phyloP scores from a whole-genome alignment of 2,113 vertebrate species.

The Axis porcinus region DNA sequence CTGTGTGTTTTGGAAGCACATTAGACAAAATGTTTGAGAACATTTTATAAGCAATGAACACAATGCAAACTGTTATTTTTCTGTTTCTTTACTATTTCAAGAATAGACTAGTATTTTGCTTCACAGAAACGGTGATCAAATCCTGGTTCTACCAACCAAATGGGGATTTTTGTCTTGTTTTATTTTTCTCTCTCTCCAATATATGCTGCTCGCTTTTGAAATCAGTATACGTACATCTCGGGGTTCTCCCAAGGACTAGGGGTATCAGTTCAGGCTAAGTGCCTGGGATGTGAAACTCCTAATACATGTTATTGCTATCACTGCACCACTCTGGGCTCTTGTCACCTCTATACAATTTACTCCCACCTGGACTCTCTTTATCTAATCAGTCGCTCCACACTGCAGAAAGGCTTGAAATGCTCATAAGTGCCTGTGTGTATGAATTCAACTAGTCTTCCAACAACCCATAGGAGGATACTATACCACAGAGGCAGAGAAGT shows the following conservation, averaged over 20 bases:
- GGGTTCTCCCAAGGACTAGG: neutral
- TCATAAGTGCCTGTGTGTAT: neutral
- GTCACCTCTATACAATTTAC: neutral
- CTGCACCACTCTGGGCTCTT: neutral
- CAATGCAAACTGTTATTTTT: neutral
- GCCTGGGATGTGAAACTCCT: neutral
- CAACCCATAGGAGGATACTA: neutral
- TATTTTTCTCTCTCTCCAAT: neutral
- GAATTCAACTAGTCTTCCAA: neutral
- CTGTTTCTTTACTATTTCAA: neutral
- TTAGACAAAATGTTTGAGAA: neutral
- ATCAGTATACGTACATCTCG: neutral
- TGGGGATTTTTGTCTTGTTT: neutral
- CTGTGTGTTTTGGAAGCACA: neutral
- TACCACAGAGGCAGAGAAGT: neutral
- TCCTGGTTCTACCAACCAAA: neutral
- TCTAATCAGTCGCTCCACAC: neutral
- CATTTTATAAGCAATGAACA: neutral
- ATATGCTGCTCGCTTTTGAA: neutral
- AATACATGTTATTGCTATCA: rapidly evolving
- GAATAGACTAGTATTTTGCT: neutral
- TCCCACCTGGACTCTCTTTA: neutral
- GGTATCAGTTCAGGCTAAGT: neutral
- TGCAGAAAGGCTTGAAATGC: neutral
- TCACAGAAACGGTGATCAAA: neutral